Conservation (phyloP, 2,797 vertebrate genomes). For the Phylloscopus collybita region DNA sequence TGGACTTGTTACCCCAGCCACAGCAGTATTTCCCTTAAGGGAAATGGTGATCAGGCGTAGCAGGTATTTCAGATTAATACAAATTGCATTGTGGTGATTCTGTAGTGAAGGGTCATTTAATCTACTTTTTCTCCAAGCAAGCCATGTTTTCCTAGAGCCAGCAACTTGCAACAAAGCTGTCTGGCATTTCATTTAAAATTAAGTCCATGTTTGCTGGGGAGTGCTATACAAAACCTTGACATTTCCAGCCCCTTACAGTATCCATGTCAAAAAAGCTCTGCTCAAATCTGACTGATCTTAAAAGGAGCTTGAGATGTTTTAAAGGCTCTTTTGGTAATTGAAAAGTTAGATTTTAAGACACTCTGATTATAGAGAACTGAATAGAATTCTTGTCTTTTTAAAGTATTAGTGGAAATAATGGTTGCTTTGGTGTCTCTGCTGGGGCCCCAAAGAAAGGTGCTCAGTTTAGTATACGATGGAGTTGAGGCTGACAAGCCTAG, state of each 20-base stretch:
- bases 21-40: conserved; percentile 21
- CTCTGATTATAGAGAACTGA: neutral
- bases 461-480: neutral
- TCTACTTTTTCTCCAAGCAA: conserved; percentile 40
- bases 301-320: neutral
- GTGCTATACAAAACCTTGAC: neutral
- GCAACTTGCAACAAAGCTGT: neutral
- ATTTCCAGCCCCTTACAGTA: neutral
- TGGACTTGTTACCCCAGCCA: conserved; percentile 11
- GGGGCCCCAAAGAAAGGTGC: neutral
- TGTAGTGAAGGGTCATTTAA: conserved; percentile 48
- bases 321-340: neutral
- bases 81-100: conserved; percentile 24
- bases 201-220: conserved; percentile 12
- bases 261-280: neutral
- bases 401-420: neutral
- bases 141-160: conserved; percentile 12
- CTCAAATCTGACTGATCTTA: neutral
- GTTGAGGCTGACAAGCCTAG: neutral
- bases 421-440: neutral
- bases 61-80: conserved; percentile 41
- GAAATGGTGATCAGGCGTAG: neutral
- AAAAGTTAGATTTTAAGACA: neutral
- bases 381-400: neutral
- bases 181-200: conserved; percentile 55